These are phyloP conservation scores for Eriosoma lanigerum DNA, from an alignment of 1,140 invertebrate genomes.

Conservation along the genomic window DNA sequence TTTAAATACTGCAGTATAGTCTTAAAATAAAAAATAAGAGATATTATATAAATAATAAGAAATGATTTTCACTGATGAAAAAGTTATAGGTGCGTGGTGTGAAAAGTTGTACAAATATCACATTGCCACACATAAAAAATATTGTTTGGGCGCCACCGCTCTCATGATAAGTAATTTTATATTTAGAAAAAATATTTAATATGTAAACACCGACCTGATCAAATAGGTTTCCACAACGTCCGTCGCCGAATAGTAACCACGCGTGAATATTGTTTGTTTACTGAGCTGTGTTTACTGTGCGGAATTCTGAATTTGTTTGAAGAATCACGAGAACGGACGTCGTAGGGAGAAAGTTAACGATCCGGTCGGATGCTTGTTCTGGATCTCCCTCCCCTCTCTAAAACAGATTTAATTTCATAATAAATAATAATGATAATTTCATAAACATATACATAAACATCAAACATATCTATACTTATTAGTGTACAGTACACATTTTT, in stretches of 20 bases:
- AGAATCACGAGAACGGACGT: not conserved
- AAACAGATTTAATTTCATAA: slow-evolving; percentile 3
- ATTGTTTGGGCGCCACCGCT: too few species aligned
- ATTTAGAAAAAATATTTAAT: too few species aligned
- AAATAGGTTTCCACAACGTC: not conserved
- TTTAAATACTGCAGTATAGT: too few species aligned
- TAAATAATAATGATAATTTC: slow-evolving; percentile 12
- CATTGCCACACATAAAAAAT: too few species aligned
- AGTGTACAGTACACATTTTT: too few species aligned
- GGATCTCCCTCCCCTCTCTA: not conserved
- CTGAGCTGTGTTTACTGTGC: not conserved
- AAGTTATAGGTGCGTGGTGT: too few species aligned
- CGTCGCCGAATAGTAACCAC: not conserved
- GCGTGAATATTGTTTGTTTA: slow-evolving; percentile 3
- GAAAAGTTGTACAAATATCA: too few species aligned
- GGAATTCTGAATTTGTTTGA: not conserved
- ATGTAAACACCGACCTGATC: slow-evolving; percentile 11
- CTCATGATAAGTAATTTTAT: too few species aligned
- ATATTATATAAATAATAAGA: too few species aligned
- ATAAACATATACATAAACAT: not conserved
- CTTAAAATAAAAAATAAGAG: too few species aligned
- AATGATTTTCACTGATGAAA: too few species aligned
- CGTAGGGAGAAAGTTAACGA: slow-evolving; percentile 39
- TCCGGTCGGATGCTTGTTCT: slow-evolving; percentile 37
- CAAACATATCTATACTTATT: too few species aligned